Base-by-base conservation (phyloP, 2,797 vertebrate species). In the Hephaestus fuliginosus region DNA sequence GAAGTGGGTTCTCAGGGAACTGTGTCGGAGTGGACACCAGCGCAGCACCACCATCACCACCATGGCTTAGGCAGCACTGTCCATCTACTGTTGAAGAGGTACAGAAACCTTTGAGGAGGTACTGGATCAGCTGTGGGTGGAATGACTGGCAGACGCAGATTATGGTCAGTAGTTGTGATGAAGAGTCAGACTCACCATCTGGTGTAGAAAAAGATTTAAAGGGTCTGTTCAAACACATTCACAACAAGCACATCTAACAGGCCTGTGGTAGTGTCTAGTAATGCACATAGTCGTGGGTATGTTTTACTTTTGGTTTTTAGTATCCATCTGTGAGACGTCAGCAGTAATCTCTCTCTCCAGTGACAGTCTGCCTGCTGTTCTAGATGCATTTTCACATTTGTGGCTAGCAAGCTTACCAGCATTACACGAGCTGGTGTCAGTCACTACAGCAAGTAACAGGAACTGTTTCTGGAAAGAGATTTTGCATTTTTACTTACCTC, bases 1-100 rank as follows among this genome's bases (percentile, higher is more conserved):
- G 74, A 89, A 87, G 76, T 87, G 91, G 93, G 93, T 93, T 95
- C 95, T 95, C 95, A 96, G 95, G 94, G 95, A 95, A 94, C 82
- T 88, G 85, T 88, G 86, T 91, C 53, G 58, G 85, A 90, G 82
- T 49, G 48, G 86, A 88, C 91, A 90, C 87, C 88, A 80, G 75
- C 78, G 78, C 90, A 89, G 76, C 82, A 78, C 55, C 88, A 72
- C 78, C 76, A 53, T 25, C 88, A 73, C 25, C 64, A 28, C 64
- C 80, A 56, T n/a, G 75, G 71, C 82, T 78, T 65, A 68, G 74
- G 76, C 79, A 51, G 65, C 81, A 70, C 64, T 7, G 71, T 58
- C 71, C 61, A 61, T 56, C 68, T 41, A 69, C 81, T 82, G 57
- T 9, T 55, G 60, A 76, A 78, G 2, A 79, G 52, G 41, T 73